Evolutionary conservation across 2,888 invertebrate species (phyloP).

Genomic region (Crioceris asparagi): DNA sequence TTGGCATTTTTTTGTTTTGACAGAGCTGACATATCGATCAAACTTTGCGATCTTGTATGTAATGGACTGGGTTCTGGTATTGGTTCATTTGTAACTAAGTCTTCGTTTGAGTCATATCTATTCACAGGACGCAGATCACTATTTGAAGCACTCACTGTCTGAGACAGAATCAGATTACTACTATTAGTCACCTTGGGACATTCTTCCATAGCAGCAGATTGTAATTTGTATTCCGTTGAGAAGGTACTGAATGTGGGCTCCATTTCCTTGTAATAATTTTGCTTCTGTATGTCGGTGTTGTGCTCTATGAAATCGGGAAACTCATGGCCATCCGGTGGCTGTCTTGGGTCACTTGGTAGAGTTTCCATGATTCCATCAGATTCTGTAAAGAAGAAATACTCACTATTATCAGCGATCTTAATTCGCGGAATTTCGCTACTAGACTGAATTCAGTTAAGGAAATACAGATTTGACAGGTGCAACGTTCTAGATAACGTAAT

Average conservation of each 20-base stretch:
- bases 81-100: conserved; percentile 15
- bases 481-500: too few relatives aligned
- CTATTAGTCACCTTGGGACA: neutral
- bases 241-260: conserved; percentile 1
- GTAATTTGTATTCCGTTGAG: neutral
- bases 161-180: conserved; percentile 5
- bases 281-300: conserved; percentile 10
- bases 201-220: neutral
- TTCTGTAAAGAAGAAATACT: conserved; percentile 23
- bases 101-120: conserved; percentile 20
- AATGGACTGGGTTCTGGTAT: conserved; percentile 19
- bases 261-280: conserved; percentile 11
- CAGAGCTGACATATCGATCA: conserved; percentile 36
- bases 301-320: conserved; percentile 62
- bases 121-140: conserved; percentile 23
- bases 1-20: conserved; percentile 36
- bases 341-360: conserved; percentile 53
- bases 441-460: too few relatives aligned
- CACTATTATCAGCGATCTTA: too few relatives aligned
- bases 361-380: conserved; percentile 41
- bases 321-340: conserved; percentile 75
- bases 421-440: too few relatives aligned
- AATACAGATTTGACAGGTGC: too few relatives aligned
- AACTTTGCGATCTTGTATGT: conserved; percentile 42
- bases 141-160: conserved; percentile 23